phyloP scores from a whole-genome alignment of 2,888 invertebrate genomes.

The Pinctada fucata region DNA sequence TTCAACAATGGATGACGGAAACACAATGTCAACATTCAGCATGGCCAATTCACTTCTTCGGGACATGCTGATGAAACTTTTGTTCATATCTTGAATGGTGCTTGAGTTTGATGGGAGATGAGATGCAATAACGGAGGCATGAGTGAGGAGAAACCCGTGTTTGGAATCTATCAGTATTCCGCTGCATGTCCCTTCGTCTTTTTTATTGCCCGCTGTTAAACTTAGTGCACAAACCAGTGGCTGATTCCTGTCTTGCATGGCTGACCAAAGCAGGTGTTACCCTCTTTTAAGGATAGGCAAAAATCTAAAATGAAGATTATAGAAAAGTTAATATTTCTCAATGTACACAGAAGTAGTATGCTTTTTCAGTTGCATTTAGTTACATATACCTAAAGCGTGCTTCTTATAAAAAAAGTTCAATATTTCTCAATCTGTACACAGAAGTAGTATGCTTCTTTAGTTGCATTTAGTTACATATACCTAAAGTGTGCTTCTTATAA shows the following conservation, averaged over 20 bases:
- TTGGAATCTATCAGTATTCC: conserved; percentile 58
- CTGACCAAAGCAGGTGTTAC: no score
- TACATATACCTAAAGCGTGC: no score
- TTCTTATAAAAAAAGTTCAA: no score
- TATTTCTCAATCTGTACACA: no score
- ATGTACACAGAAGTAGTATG: no score
- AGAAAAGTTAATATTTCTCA: no score
- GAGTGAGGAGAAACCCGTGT: conserved; percentile 58
- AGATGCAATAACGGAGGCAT: conserved; percentile 61
- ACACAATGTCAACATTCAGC: conserved; percentile 15
- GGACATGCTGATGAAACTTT: conserved; percentile 4
- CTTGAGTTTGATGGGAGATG: conserved; percentile 35
- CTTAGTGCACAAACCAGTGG: neutral
- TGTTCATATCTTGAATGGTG: conserved; percentile 17
- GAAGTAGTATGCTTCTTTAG: no score
- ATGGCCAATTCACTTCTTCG: neutral
- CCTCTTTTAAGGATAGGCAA: no score
- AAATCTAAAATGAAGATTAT: no score
- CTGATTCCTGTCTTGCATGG: neutral
- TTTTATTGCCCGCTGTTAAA: conserved; percentile 6
- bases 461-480: no score
- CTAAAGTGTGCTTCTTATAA: no score
- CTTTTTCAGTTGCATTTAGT: no score
- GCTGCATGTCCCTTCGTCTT: conserved; percentile 52
- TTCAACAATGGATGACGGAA: conserved; percentile 6